Base-by-base conservation (phyloP, 2,113 vertebrate genomes). In the Corydoras sp. region DNA sequence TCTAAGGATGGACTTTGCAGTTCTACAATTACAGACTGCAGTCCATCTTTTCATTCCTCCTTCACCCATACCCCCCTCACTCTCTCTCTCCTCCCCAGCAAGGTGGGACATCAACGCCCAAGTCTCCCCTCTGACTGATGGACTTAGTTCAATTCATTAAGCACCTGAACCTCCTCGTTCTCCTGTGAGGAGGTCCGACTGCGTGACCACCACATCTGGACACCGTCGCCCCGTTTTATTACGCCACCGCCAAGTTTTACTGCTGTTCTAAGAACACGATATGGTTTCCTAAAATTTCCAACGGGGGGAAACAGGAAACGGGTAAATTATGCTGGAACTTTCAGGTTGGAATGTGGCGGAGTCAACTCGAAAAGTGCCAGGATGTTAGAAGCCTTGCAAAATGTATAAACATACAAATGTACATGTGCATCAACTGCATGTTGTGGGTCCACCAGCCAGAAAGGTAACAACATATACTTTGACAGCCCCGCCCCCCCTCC, bases 81-180 rank as follows among this genome's bases (percentile, higher is more conserved):
- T 8, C 35, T 8, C 35, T 4, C 35, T 5, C 35, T 2, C 35
- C 35, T 8, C 7, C 35, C 35, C 35, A 24, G 18, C 1, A 24
- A 1, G 18, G 18, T 24, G 18, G 18, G 18, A 24, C 18, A 24
- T 24, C 18, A 24, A 24, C 18, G 1, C 18, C 18, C 18, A 24
- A 24, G 18, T 24, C 18, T 35, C 50, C 14, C 64, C 43, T 69
- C 65, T 76, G 32, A 51, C 49, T 51, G 49, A 51, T 2, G 49
- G 11, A 9, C 65, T 62, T 31, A 53, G 35, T 58, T 14, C 18
- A 24, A 24, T 58, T 61, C 65, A 43, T 6, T 24, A 68, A 58
- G 13, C 64, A 75, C 68, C 30, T 48, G 54, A 35, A 30, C 71
- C 73, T 76, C n/a, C 64, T 54, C 15, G 48, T 32, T 70, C 62